Conservation (phyloP, 2,113 vertebrate genomes). For the Melanerpes aurifrons region DNA sequence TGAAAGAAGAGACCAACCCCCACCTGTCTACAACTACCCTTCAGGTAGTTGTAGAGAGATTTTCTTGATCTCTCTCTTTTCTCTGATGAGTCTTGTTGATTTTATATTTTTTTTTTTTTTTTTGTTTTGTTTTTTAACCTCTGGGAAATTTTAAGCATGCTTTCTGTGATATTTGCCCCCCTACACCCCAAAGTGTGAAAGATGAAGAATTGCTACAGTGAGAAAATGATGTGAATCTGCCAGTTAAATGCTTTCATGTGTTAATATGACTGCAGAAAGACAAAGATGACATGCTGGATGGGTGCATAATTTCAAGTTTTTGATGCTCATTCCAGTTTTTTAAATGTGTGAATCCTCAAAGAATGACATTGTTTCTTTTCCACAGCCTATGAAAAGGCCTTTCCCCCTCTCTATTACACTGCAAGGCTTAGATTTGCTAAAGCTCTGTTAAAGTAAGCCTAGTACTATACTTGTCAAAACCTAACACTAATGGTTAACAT, state of each 20-base stretch:
- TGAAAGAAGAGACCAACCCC: no score
- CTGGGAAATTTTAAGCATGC: background rate
- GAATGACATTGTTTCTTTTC: background rate
- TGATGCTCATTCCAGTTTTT: fast-evolving
- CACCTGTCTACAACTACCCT: no score
- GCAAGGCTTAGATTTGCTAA: background rate
- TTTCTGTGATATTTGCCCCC: background rate
- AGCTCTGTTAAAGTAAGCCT: background rate
- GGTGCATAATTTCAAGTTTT: background rate
- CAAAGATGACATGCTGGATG: background rate
- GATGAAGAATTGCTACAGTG: background rate
- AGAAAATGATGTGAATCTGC: background rate
- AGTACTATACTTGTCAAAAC: background rate
- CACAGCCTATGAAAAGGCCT: background rate
- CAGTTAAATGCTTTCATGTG: background rate
- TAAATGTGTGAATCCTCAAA: background rate
- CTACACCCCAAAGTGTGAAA: background rate
- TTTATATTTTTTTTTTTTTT: no score
- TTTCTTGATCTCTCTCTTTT: background rate
- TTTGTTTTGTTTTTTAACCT: no score
- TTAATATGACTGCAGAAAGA: background rate
- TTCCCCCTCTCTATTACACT: background rate
- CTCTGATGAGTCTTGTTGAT: no score
- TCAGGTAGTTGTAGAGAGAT: no score
- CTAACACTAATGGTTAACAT: background rate